Evolutionary conservation across 2,113 vertebrate genomes (phyloP), one percentile per base, ranked within the genome.

Genomic region (Pelecanoides urinatrix): DNA sequence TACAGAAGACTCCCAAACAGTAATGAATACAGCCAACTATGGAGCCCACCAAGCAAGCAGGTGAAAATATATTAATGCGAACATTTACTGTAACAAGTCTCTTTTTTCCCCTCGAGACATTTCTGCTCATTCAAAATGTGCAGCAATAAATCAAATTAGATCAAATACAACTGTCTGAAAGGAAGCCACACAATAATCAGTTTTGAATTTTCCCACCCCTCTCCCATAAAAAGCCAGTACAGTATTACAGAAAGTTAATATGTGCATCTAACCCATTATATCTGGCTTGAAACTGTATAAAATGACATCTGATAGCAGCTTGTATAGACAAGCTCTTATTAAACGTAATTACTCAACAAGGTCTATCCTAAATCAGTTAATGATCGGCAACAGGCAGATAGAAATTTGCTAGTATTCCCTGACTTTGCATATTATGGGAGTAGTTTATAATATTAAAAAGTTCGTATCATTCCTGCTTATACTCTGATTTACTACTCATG

Each of bases 141-240:
- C 82, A 76, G 89, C 74, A 44, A 59, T 97, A 95, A 97, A 97
- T 97, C 95, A 95, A 76, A 92, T 94, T 55, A 96, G 91, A 97
- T 96, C 23, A 84, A 95, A 97, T 94, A 91, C 88, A 55, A 89
- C 71, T 76, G 95, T 44, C 95, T 97, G 96, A 97, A 94, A 85
- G 19, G 36, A 85, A 92, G 91, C 94, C 94, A 88, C n/a, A 94
- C 84, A 86, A 91, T 80, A 96, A 97, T 88, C 92, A 66, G 75
- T 94, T 97, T 95, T 95, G 94, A 95, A 93, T 94, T 94, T 96
- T 97, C 95, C 95, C 95, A 96, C 93, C 90, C 84, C 62, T 92
- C 85, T 96, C 92, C 70, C 90, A 93, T 88, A 92, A 94, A 86
- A 71, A 82, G 78, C 53, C 78, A 36, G 78, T 55, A 78, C 77